Evolutionary conservation across 2,113 vertebrate genomes (phyloP), one percentile per base, ranked within the genome.

Genomic region (Galeopterus variegatus): DNA sequence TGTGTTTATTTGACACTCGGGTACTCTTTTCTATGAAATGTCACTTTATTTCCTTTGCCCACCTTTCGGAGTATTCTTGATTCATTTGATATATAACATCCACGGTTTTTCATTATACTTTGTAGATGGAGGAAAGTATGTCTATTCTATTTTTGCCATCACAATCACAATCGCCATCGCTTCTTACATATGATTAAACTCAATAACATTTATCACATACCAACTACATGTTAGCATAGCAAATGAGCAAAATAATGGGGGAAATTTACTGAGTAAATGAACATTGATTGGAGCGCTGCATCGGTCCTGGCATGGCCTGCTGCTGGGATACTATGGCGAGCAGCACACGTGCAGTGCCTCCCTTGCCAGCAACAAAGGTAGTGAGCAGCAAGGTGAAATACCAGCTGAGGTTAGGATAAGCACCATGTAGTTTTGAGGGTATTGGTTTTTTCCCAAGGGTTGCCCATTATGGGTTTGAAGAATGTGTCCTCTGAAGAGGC

Each of bases 261-360:
- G 50, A 15, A 26, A 21, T 23, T 7, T 8, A 23, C 48, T 17
- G 12, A 45, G n/a, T 33, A 75, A 12, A 19, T 21, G 65, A 19
- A 83, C 28, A 28, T 12, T n/a, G 36, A 36, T 31, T 3, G 1
- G 5, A 18, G 36, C 1, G 41, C 54, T 62, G 67, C 69, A 54
- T 41, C 41, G 69, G 21, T 18, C 48, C 54, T 5, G 21, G 41
- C 41, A 41, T 41, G 41, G 41, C 41, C 41, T 41, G 41, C 41
- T 41, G 41, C 41, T 41, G 41, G 41, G 58, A 60, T 19, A 7
- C 8, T 23, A 28, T 24, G 2, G 0, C 28, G 62, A 64, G 24
- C 1, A 28, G 14, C 4, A 5, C 1, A 50, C 60, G 0, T 0
- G 1, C 6, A 64, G 2, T 41, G 41, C 41, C 41, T 41, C 41